These are phyloP conservation scores for Actinemys pallida DNA, from an alignment of 2,113 vertebrate species.

Conservation along the genomic window DNA sequence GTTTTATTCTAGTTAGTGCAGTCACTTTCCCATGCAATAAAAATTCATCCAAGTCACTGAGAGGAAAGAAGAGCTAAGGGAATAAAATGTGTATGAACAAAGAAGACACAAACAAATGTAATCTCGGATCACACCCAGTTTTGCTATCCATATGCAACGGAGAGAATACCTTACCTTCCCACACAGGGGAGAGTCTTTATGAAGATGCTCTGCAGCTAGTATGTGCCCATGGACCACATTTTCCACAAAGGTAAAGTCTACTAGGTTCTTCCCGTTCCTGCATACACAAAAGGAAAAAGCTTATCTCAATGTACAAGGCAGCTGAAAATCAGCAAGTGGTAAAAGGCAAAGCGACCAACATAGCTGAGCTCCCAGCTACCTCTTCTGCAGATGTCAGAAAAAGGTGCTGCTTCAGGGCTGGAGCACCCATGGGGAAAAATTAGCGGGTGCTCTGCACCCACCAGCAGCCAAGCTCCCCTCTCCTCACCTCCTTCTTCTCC, in stretches of 20 bases:
- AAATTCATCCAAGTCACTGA: no score
- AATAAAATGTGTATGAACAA: neutral
- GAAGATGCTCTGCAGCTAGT: conserved; percentile 91
- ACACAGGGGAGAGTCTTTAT: conserved; percentile 82
- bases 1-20: no score
- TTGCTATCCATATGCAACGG: neutral
- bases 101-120: neutral
- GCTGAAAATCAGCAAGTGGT: neutral
- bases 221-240: conserved; percentile 97
- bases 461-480: no score
- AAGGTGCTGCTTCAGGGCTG: neutral
- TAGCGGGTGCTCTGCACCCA: no score
- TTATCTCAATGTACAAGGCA: neutral
- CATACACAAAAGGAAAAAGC: neutral
- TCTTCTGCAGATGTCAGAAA: neutral
- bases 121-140: neutral
- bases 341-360: neutral
- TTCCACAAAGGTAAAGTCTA: conserved; percentile 98
- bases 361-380: neutral
- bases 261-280: conserved; percentile 93
- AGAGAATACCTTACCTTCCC: conserved; percentile 85
- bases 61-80: neutral
- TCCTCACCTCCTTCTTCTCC: no score
- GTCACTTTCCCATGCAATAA: no score
- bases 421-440: no score